phyloP scores from a whole-genome alignment of 1,140 invertebrate species.

The Batillaria attramentaria region DNA sequence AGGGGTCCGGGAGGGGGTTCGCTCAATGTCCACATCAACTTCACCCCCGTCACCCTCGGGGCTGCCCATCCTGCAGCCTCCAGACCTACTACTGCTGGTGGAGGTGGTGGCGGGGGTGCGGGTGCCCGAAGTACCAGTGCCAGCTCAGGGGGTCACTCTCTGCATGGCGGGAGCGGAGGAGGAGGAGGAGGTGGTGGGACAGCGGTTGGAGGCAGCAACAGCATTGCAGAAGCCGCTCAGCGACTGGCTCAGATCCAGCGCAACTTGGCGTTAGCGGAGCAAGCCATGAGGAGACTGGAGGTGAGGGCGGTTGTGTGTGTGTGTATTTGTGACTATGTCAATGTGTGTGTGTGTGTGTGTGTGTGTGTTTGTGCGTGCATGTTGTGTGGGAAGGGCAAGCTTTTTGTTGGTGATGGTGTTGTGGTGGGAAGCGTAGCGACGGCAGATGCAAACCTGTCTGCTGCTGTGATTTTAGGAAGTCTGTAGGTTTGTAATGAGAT shows the following conservation, averaged over 20 bases:
- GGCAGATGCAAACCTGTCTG: too few species aligned
- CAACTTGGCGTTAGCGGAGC: slow-evolving; percentile 66
- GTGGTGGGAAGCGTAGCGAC: too few species aligned
- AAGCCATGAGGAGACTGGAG: slow-evolving; percentile 62
- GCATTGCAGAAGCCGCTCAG: neutral
- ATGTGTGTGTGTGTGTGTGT: slow-evolving; percentile 6
- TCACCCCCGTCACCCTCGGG: slow-evolving; percentile 59
- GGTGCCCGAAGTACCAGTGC: neutral
- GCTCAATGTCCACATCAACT: slow-evolving; percentile 72
- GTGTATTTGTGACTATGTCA: neutral
- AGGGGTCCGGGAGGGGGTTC: slow-evolving; percentile 71
- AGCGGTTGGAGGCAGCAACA: neutral
- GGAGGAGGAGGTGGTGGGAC: neutral
- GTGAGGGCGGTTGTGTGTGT: slow-evolving; percentile 36
- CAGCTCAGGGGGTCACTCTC: neutral
- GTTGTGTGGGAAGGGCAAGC: neutral
- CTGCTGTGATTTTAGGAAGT: too few species aligned
- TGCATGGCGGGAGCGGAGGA: neutral
- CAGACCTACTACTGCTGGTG: neutral
- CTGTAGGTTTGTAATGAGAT: too few species aligned
- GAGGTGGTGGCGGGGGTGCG: neutral
- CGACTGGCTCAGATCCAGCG: slow-evolving; percentile 63
- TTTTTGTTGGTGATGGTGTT: too few species aligned
- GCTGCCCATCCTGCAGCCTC: neutral
- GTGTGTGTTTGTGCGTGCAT: neutral